phyloP scores from a whole-genome alignment of 2,113 vertebrate species.

The Larimichthys crocea region DNA sequence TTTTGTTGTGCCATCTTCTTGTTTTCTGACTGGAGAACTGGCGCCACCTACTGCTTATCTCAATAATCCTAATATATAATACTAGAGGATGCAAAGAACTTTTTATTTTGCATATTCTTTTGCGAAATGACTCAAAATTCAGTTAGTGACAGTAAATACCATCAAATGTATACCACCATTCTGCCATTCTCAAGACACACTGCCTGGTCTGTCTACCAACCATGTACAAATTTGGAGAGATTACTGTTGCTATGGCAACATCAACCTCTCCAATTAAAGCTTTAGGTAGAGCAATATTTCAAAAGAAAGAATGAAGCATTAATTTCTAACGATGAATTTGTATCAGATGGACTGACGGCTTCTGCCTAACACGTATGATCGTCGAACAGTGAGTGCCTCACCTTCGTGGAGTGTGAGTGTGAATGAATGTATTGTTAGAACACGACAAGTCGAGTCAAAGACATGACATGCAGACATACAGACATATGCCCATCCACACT shows the following conservation, averaged over 20 bases:
- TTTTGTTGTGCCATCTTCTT: no score
- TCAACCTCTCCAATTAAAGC: constrained; percentile 38
- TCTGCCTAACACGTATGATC: background rate
- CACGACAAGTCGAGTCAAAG: background rate
- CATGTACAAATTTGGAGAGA: constrained; percentile 27
- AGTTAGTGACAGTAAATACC: background rate
- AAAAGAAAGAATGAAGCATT: background rate
- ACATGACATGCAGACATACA: background rate
- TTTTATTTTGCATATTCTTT: no score
- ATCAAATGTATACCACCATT: background rate
- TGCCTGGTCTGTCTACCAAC: background rate
- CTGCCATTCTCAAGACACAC: background rate
- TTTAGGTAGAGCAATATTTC: constrained; percentile 24
- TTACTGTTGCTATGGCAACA: constrained; percentile 65
- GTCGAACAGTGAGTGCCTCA: no score
- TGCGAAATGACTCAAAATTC: background rate
- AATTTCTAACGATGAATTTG: background rate
- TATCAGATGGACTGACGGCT: background rate
- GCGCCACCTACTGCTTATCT: no score
- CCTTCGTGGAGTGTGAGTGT: no score
- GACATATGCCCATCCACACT: background rate
- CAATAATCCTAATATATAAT: no score
- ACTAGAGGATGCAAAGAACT: no score
- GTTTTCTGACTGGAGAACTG: no score
- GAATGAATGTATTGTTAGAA: background rate